Evolutionary conservation across 2,113 vertebrate species (phyloP).

Genomic region (Prietella phreatophila): DNA sequence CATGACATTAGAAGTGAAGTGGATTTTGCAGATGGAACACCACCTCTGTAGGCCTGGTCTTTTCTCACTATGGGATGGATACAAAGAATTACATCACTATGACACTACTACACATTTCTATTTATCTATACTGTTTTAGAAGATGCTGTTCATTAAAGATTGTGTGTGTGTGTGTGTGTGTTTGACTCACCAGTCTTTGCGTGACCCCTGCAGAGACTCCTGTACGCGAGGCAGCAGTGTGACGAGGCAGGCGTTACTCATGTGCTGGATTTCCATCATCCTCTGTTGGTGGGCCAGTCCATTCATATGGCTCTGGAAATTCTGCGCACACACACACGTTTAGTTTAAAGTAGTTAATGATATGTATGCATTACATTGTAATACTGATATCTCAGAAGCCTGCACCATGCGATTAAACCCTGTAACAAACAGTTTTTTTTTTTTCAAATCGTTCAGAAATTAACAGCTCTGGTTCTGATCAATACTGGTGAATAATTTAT

Average conservation of each 20-base stretch:
- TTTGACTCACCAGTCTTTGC: constrained; percentile 74
- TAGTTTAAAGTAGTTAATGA: background rate
- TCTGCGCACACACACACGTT: constrained; percentile 63
- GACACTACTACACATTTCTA: background rate
- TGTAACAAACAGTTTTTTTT: background rate
- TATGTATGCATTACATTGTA: background rate
- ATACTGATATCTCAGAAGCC: background rate
- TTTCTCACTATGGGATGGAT: constrained; percentile 71
- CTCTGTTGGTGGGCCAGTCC: constrained; percentile 88
- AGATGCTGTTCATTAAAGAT: background rate
- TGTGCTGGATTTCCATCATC: constrained; percentile 90
- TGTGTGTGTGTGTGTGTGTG: background rate
- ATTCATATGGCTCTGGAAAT: constrained; percentile 89
- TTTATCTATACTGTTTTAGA: background rate
- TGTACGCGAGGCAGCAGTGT: constrained; percentile 86
- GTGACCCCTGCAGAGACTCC: constrained; percentile 75
- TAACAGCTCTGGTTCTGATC: background rate
- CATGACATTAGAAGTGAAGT: constrained; percentile 82
- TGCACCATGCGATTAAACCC: background rate
- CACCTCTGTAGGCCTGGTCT: constrained; percentile 76
- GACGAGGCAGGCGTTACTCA: constrained; percentile 89
- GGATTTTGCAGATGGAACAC: constrained; percentile 89
- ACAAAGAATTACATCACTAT: background rate
- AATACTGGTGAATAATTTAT: background rate
- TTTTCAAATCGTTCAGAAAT: too few relatives aligned